These are phyloP conservation scores for Ephestia elutella DNA, from an alignment of 1,140 invertebrate genomes.

Conservation along the genomic window DNA sequence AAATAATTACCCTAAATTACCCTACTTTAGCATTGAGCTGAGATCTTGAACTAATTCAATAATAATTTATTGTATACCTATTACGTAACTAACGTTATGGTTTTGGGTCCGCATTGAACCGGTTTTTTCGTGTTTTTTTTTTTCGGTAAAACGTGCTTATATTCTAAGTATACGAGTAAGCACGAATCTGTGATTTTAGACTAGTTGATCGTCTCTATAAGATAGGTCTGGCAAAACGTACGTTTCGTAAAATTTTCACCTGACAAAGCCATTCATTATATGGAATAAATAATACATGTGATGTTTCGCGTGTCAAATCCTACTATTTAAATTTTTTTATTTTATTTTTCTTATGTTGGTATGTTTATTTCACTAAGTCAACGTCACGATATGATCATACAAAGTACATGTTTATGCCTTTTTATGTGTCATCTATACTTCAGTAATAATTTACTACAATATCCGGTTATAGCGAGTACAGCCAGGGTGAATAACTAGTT, in stretches of 20 bases:
- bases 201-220: not conserved
- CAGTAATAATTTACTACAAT: not conserved
- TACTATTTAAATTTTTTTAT: no score
- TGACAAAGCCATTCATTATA: no score
- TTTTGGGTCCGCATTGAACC: not conserved
- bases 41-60: conserved; percentile 68
- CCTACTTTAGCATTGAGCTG: conserved; percentile 71
- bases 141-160: not conserved
- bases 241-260: no score
- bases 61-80: conserved; percentile 44
- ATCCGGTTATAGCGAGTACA: not conserved
- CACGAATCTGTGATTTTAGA: not conserved
- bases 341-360: no score
- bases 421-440: no score
- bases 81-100: conserved; percentile 1
- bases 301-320: no score
- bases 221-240: no score
- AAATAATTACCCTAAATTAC: conserved; percentile 53
- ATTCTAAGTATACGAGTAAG: not conserved
- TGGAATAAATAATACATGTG: no score
- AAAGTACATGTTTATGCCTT: no score
- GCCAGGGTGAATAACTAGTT: not conserved
- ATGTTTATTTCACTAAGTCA: no score
- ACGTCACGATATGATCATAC: no score
- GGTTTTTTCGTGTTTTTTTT: not conserved